Base-by-base conservation (phyloP, 2,888 invertebrate species). In the Pilophorus perplexus region DNA sequence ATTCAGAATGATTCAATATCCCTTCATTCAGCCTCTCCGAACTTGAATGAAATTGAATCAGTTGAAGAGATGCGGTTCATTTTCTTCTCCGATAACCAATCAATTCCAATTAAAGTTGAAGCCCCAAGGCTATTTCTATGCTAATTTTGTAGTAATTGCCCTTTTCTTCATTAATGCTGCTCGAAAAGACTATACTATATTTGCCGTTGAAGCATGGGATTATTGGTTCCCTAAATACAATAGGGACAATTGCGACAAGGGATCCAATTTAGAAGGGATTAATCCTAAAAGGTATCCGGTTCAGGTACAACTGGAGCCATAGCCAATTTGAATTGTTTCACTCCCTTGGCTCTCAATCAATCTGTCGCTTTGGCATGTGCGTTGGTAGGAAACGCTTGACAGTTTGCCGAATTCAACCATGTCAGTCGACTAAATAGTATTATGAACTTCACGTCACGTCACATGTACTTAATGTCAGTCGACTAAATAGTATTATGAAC, bases 91-190 rank as follows among this genome's bases (percentile, higher is more conserved):
- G 27, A 60, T 46, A 28, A 20, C 44, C 60, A 44, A 46, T 60
- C 60, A 60, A 42, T 60, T 60, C 46, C 46, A 60, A 60, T 60
- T 46, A 60, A 60, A 60, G 37, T 60, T 60, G 27, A 27, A 59
- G 25, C 50, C 18, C 40, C 20, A 18, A 52, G 40, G 64, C 54
- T 25, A 64, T 64, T 52, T 64, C 23, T 54, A 64, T 64, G 64
- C 52, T 64, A 64, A 64, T 64, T 64, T 57, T 57, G 23, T 40
- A 40, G 57, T 57, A 40, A 57, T 57, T 57, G 57, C 10, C 23
- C 57, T 57, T 40, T 57, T 57, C 57, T 57, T 40, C 40, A 57
- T 57, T 38, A 40, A 22, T 40, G 25, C 22, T 37, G 20, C 22
- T 8, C 37, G 42, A 33, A 33, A 33, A 33, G 33, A 8, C 33